Conservation (phyloP, 1,140 invertebrate genomes). For the Macrosteles quadrilineatus region DNA sequence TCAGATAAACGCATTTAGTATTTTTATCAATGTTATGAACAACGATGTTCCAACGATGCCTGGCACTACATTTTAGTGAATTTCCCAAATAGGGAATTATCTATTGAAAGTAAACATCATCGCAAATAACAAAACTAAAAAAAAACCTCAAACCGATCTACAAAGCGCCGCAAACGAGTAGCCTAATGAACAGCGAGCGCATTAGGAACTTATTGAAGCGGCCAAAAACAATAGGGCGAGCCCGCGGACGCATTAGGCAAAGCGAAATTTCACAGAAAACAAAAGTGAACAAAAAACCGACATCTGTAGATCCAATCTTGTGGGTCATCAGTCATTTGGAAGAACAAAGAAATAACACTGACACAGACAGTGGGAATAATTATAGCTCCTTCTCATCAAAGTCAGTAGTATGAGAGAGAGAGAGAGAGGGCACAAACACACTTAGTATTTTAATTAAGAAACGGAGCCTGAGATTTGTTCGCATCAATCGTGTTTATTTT, state of each 20-base stretch:
- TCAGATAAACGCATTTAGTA: no score
- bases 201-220: no score
- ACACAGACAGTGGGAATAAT: slow-evolving; percentile 20
- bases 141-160: no score
- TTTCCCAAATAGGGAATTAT: no score
- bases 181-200: not conserved
- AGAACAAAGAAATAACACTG: slow-evolving; percentile 20
- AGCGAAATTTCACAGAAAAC: slow-evolving; percentile 22
- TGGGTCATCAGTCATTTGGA: slow-evolving; percentile 12
- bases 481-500: slow-evolving; percentile 25
- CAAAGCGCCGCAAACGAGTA: no score
- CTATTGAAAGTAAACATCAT: no score
- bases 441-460: slow-evolving; percentile 25
- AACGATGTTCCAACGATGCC: no score
- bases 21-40: no score
- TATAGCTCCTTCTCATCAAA: slow-evolving; percentile 19
- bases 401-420: not conserved
- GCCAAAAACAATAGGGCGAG: not conserved
- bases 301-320: slow-evolving; percentile 24
- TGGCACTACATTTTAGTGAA: no score
- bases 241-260: slow-evolving; percentile 1
- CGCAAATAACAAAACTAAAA: no score
- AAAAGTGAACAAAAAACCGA: slow-evolving; percentile 22
- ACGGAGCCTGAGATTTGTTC: slow-evolving; percentile 19
- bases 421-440: slow-evolving; percentile 5